A percentile compares a stretch with the other conserved stretches of the same genome.
phyloP scores from a whole-genome alignment of 2,797 vertebrate genomes.

The Aldrovandia affinis region DNA sequence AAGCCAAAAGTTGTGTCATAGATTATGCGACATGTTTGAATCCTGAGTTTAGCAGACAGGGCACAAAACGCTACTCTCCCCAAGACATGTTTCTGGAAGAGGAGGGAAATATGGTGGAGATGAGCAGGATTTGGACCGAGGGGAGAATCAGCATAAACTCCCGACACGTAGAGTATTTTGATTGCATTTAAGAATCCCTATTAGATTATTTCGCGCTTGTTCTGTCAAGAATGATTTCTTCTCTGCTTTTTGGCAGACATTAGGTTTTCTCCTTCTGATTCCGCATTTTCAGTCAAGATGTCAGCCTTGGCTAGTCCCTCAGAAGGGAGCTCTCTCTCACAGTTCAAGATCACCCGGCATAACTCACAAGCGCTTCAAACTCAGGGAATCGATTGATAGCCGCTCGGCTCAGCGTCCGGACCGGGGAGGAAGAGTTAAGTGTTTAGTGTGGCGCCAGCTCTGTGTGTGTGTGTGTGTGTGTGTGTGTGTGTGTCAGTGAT shows the following conservation, averaged over 20 bases:
- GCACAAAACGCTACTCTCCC: not conserved
- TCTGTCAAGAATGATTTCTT: not conserved
- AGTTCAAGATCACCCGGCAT: not conserved
- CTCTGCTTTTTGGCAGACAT: not conserved
- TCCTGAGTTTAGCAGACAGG: not conserved
- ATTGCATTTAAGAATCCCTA: not conserved
- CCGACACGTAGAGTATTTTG: not conserved
- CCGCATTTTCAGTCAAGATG: not conserved
- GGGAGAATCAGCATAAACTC: not conserved
- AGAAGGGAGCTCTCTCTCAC: not conserved
- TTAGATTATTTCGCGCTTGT: not conserved
- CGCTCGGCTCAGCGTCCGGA: not conserved
- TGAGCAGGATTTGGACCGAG: not conserved
- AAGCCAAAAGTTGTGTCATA: not conserved
- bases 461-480: not conserved
- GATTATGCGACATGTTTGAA: constrained; percentile 22
- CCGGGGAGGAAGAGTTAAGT: not conserved
- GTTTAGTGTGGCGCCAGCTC: constrained; percentile 1
- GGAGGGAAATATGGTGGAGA: not conserved
- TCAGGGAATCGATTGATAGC: not conserved
- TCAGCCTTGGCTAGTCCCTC: not conserved
- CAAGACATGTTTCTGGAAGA: not conserved
- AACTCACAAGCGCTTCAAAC: not conserved
- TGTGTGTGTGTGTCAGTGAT: constrained; percentile 15
- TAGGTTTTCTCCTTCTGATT: not conserved